Evolutionary conservation across 1,140 invertebrate genomes (phyloP).

Genomic region (Calycopis cecrops): DNA sequence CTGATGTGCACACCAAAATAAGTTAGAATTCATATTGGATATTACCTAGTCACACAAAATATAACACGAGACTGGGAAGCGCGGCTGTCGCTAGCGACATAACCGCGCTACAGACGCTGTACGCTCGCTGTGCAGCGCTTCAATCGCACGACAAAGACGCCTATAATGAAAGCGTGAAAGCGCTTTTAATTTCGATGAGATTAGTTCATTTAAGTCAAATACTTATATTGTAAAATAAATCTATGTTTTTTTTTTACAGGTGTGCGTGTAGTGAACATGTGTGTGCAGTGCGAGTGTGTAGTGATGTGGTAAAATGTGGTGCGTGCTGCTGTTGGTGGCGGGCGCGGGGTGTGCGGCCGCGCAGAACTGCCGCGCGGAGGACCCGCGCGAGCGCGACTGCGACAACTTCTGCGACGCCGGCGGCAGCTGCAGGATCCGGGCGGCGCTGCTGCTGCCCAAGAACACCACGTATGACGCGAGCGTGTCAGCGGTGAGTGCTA

Average conservation of each 20-base stretch:
- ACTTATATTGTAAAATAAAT: neutral
- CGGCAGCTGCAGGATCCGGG: conserved; percentile 71
- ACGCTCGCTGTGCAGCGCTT: too few species aligned
- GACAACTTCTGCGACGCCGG: conserved; percentile 68
- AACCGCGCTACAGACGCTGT: too few species aligned
- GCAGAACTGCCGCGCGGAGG: conserved; percentile 64
- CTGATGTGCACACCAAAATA: too few species aligned
- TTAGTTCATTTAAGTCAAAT: neutral
- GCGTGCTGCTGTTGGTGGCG: conserved; percentile 35
- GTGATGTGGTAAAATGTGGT: conserved; percentile 36
- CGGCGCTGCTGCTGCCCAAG: conserved; percentile 75
- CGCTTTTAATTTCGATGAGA: too few species aligned
- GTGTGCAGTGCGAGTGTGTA: conserved; percentile 1
- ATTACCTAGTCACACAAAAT: too few species aligned
- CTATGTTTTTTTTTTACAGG: conserved; percentile 33
- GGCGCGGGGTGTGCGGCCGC: conserved; percentile 21
- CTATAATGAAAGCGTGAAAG: too few species aligned
- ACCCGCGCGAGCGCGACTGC: conserved; percentile 55
- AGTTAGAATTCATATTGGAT: too few species aligned
- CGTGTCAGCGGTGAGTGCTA: conserved; percentile 59
- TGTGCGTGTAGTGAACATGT: conserved; percentile 11
- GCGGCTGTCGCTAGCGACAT: too few species aligned
- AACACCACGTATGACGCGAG: conserved; percentile 71
- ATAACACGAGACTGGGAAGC: too few species aligned
- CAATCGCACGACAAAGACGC: too few species aligned